Conservation (phyloP, 2,113 vertebrate species). For the Rhinopomastus cyanomelas region DNA sequence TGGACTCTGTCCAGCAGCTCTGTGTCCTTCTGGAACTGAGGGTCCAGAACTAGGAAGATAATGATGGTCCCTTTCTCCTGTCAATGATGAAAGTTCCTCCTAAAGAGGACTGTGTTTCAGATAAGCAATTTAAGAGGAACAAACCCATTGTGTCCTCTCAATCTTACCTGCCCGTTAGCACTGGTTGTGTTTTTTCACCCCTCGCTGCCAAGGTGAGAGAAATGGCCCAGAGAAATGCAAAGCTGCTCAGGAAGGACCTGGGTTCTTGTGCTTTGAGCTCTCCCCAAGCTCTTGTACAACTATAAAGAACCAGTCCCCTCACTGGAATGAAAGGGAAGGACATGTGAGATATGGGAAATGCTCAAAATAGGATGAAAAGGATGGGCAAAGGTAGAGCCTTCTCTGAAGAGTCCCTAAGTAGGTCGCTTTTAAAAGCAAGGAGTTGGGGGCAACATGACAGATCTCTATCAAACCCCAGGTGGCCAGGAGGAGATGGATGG, state of each 20-base stretch:
- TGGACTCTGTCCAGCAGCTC: no score
- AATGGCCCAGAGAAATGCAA: not conserved
- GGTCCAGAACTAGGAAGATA: no score
- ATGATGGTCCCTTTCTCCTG: not conserved
- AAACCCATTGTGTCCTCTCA: not conserved
- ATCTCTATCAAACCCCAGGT: not conserved
- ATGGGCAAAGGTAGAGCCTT: not conserved
- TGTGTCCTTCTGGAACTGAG: no score
- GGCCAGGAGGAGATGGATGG: not conserved
- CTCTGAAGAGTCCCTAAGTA: not conserved
- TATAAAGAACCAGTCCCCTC: not conserved
- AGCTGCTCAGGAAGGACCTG: not conserved
- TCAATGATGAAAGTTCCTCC: not conserved
- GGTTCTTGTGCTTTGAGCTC: not conserved
- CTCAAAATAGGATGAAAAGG: constrained; percentile 1
- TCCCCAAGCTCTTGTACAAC: not conserved
- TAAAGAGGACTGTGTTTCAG: not conserved
- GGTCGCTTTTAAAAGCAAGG: not conserved
- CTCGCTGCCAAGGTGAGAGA: not conserved
- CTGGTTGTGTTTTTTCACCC: not conserved
- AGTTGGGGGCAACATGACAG: not conserved
- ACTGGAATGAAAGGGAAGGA: not conserved
- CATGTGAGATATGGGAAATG: not conserved
- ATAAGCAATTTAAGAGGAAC: not conserved
- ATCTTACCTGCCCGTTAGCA: not conserved